Base-by-base conservation (phyloP, 2,113 vertebrate species). In the Brachyhypopomus occidentalis region DNA sequence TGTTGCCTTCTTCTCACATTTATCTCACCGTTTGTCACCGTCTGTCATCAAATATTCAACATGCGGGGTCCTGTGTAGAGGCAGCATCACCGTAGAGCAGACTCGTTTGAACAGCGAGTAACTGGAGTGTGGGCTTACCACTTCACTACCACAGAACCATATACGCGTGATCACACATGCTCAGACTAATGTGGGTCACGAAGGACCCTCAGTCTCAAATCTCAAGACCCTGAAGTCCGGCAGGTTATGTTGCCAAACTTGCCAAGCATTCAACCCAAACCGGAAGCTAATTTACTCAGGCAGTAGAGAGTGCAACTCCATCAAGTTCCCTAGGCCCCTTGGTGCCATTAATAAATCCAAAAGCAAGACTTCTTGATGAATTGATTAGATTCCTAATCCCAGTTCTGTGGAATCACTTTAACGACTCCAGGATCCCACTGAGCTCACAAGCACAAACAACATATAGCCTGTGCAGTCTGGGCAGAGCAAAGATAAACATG, bases 1-100 rank as follows among this genome's bases (percentile, higher is more conserved):
- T 77, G 38, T 23, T 25, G 66, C 20, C 23, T 30, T 14, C 41
- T 70, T 56, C 66, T 67, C 30, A 25, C 27, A 56, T 66, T 77
- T 79, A 25, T 73, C 74, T 75, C 20, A 58, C 74, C 12, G 17
- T 78, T 72, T 75, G 73, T 52, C 11, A 36, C 38, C 2, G 7
- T 77, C 55, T 2, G 11, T 77, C 64, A 67, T 84, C 27, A 81
- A 84, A 85, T 78, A 85, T 85, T 78, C 75, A 81, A 17, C 36
- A 73, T 59, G 38, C 66, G 20, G 14, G 75, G 64, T 23, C 38
- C 62, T 70, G 5, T 16, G 5, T 23, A 41, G 30, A 17, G 66
- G 16, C 41, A 38, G n/a, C 20, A 20, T 72, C 30, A 38, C 67
- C 72, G 48, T 48, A 79, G 41, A 27, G 20, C 36, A 30, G 36